Evolutionary conservation across 2,888 invertebrate genomes (phyloP), one percentile per base, ranked within the genome.

Genomic region (Antheraea yamamai): DNA sequence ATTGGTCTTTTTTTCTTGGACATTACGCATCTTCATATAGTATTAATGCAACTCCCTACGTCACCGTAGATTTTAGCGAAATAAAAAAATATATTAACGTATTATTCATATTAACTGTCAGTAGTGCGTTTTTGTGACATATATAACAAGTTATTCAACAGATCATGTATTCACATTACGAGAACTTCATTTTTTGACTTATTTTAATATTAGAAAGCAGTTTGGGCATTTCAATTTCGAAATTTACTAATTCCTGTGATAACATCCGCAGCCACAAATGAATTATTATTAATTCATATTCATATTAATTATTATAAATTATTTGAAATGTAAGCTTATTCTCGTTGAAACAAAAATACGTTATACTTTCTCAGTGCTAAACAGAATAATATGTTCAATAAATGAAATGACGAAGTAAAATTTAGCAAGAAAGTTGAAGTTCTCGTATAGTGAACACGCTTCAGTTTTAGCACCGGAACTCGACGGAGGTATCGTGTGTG

Each of bases 81-180:
- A 64, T 26, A 26, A 10, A 12, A 64, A 26, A 64, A 26, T 12
- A 14, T 26, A 58, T 58, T 20, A 23, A 23, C 23, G n/a, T 47
- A 47, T n/a, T n/a, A n/a, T n/a, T 2, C 10, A 23, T 23, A 10
- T 58, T 23, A 64, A 14, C 3, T 64, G 64, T 26, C 12, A 64
- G 3, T 23, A 26, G 26, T 64, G 26, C 64, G 64, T 64, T 23
- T 64, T 64, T 64, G 26, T 64, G 64, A 64, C 26, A 64, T 26
- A 64, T 26, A 64, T 64, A 64, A 64, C 64, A 64, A 64, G 26
- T 12, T 64, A 64, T 64, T 64, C 14, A 26, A 64, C 26, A 64
- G 12, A 64, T 2, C 23, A 26, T 26, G 23, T 64, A 26, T 26
- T 64, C 8, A 64, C 64, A 64, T n/a, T n/a, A n/a, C 58, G 58